These are phyloP conservation scores for Danaus melanippus DNA, from an alignment of 1,140 invertebrate genomes.

Conservation along the genomic window DNA sequence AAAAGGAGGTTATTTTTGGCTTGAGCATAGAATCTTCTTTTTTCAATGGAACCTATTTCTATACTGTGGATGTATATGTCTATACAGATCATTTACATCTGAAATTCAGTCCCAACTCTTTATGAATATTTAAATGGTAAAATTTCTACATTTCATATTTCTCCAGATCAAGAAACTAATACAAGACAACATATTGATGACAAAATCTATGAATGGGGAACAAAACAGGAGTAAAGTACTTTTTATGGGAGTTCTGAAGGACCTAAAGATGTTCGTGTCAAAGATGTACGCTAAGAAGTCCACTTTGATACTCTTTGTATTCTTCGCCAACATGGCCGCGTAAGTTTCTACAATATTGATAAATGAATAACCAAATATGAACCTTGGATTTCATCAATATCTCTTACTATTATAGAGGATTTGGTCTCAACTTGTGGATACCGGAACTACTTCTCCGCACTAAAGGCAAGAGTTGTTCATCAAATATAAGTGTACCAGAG, in stretches of 20 bases:
- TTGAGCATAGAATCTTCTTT: conserved; percentile 3
- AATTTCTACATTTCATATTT: not conserved
- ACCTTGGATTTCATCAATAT: not conserved
- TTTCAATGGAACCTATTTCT: no score
- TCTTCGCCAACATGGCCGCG: conserved; percentile 80
- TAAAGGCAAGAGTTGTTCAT: conserved; percentile 38
- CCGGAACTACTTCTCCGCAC: conserved; percentile 77
- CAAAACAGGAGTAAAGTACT: conserved; percentile 58
- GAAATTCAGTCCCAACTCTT: no score
- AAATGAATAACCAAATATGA: not conserved
- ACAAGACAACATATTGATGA: conserved; percentile 49
- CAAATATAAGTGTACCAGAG: conserved; percentile 25
- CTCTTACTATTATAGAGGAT: conserved; percentile 71
- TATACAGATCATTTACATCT: no score
- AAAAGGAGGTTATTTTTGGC: conserved; percentile 3
- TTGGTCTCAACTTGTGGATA: conserved; percentile 80
- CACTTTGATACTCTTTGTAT: conserved; percentile 71
- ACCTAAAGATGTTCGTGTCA: conserved; percentile 71
- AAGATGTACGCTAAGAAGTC: conserved; percentile 72
- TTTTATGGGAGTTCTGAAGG: conserved; percentile 67
- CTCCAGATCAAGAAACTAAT: conserved; percentile 63
- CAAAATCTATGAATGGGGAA: conserved; percentile 40
- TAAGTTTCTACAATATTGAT: conserved; percentile 48
- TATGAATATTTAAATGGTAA: no score
- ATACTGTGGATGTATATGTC: no score